phyloP scores from a whole-genome alignment of 2,113 vertebrate genomes.

The Polypterus bichir region DNA sequence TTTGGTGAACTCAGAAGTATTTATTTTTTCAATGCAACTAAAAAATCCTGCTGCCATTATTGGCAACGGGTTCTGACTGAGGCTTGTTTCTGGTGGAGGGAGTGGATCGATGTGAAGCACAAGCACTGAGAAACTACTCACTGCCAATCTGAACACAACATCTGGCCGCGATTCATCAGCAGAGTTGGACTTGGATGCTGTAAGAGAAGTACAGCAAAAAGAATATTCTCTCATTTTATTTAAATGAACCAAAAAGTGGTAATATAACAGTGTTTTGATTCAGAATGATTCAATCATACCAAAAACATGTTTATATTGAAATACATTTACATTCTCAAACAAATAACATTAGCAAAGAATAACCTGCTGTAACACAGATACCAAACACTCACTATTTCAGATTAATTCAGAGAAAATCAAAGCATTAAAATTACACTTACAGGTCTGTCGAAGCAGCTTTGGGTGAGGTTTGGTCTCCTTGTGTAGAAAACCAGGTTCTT shows the following conservation, averaged over 20 bases:
- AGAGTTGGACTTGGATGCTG: slow-evolving; percentile 77
- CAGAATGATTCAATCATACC: too few relatives aligned
- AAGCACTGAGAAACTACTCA: slow-evolving; percentile 70
- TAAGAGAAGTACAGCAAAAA: slow-evolving; percentile 34
- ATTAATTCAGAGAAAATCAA: too few relatives aligned
- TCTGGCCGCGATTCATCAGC: slow-evolving; percentile 86
- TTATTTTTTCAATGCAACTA: slow-evolving; percentile 55
- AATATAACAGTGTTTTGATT: background rate
- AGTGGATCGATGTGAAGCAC: slow-evolving; percentile 94
- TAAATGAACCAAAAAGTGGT: background rate
- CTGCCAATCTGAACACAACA: slow-evolving; percentile 67
- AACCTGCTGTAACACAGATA: too few relatives aligned
- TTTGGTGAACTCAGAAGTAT: slow-evolving; percentile 51
- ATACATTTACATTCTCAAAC: too few relatives aligned
- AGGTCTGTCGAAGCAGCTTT: slow-evolving; percentile 54
- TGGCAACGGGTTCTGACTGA: slow-evolving; percentile 62
- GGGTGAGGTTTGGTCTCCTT: slow-evolving; percentile 51
- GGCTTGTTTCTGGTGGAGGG: slow-evolving; percentile 70
- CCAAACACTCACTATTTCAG: too few relatives aligned
- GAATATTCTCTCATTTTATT: slow-evolving; percentile 5
- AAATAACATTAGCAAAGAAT: too few relatives aligned
- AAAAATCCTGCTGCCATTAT: slow-evolving; percentile 82
- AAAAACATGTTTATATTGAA: too few relatives aligned
- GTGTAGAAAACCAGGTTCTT: slow-evolving; percentile 41
- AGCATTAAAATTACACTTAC: slow-evolving; percentile 44